Evolutionary conservation across 2,113 vertebrate species (phyloP).

Genomic region (Microtus ochrogaster): DNA sequence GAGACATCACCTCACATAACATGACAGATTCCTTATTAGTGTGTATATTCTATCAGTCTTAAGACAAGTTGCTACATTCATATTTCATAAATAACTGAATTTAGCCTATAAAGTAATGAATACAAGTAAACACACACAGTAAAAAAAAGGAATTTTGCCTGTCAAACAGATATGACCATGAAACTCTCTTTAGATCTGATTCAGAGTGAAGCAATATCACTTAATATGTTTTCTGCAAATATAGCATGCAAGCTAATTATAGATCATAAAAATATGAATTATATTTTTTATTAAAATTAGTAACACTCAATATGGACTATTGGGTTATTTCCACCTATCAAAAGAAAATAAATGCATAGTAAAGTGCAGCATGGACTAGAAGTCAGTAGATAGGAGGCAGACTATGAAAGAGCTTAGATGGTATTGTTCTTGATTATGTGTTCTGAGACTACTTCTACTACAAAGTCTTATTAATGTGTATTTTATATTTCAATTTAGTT

Average conservation of each 20-base stretch:
- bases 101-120: neutral
- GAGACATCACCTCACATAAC: neutral
- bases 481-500: neutral
- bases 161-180: neutral
- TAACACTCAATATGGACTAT: conserved; percentile 31
- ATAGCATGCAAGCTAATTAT: conserved; percentile 44
- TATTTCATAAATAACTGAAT: conserved; percentile 18
- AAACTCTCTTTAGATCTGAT: conserved; percentile 44
- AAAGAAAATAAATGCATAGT: conserved; percentile 48
- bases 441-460: neutral
- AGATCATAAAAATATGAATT: conserved; percentile 53
- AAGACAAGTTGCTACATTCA: neutral
- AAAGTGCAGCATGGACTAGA: neutral
- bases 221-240: conserved; percentile 48
- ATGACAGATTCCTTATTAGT: neutral
- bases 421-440: neutral
- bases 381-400: neutral
- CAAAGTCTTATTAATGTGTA: neutral
- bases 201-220: neutral
- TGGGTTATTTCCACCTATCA: neutral
- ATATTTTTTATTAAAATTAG: conserved; percentile 57
- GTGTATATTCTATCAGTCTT: neutral
- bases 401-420: neutral
- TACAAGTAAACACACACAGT: conserved; percentile 1
- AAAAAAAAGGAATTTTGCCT: neutral